Evolutionary conservation across 2,797 vertebrate species (phyloP), one percentile per base, ranked within the genome.

Genomic region (Eutrigla gurnardus): DNA sequence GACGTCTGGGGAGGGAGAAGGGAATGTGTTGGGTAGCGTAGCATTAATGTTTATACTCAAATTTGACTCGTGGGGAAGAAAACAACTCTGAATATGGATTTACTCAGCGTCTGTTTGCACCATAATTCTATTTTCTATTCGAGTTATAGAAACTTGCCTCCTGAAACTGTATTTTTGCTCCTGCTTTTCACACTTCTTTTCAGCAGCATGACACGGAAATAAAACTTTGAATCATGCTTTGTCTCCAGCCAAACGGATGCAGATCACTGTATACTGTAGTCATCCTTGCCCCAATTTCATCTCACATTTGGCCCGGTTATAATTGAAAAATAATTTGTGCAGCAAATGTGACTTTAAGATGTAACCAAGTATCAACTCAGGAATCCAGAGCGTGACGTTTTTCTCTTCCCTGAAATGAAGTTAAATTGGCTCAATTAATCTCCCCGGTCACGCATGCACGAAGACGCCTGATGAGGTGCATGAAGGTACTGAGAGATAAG

Each of bases 341-440:
- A 6, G 78, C 60, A 84, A 80, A 83, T 63, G 32, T 71, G 55
- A 79, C 43, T 90, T 78, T 65, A 49, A 76, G 65, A 78, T 67
- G 42, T 71, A 78, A 75, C 45, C 55, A 35, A 73, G 47, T 43
- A 68, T 78, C 60, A 73, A 69, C 57, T 83, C 39, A 57, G 55
- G 62, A 68, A 79, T 75, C 39, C 39, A 70, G 58, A 53, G 12
- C 32, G 6, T 77, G 42, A 79, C 39, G 40, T 81, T 75, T 66
- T 65, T 65, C 62, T 78, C 73, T 65, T 58, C 60, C 14, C 33
- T 4, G 72, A 86, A 85, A 79, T 80, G 46, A 81, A 82, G 40
- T 80, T n/a, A 88, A 90, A 91, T 87, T 81, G 81, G 55, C 71
- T 83, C 77, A 88, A 84, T 92, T 92, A 88, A 88, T 88, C 78